phyloP scores from a whole-genome alignment of 2,113 vertebrate genomes.

The Microtus ochrogaster region DNA sequence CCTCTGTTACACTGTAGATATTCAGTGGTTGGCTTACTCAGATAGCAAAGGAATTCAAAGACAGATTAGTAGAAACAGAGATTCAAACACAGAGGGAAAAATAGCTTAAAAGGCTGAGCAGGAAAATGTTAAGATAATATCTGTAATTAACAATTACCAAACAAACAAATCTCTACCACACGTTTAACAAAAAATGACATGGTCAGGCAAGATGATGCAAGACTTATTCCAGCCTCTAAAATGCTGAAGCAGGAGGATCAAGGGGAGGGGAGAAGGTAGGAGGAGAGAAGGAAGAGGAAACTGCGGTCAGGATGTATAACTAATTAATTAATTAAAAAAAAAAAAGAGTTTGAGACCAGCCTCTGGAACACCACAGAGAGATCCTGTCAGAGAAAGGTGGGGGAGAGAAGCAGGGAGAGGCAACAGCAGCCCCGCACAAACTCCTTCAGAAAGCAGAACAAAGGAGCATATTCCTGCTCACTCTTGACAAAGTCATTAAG shows the following conservation, averaged over 20 bases:
- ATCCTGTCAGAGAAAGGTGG: neutral
- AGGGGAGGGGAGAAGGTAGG: neutral
- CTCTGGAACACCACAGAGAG: neutral
- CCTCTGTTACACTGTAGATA: neutral
- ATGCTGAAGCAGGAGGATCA: neutral
- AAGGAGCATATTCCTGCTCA: neutral
- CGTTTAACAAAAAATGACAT: neutral
- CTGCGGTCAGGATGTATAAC: neutral
- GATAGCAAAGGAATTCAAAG: conserved; percentile 9
- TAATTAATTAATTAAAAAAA: neutral
- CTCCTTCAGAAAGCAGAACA: neutral
- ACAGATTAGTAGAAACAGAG: conserved; percentile 1
- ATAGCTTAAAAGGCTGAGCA: neutral
- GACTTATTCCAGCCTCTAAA: neutral
- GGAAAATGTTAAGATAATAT: neutral
- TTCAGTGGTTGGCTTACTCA: neutral
- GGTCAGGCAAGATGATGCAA: too few relatives aligned
- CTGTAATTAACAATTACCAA: conserved; percentile 3
- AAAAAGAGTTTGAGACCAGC: neutral
- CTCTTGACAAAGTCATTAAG: neutral
- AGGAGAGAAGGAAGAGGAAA: neutral
- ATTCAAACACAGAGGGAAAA: neutral
- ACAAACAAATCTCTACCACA: neutral
- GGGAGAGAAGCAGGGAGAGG: neutral
- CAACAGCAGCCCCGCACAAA: neutral